phyloP scores from a whole-genome alignment of 1,140 invertebrate species.

The Dendrolimus kikuchii region DNA sequence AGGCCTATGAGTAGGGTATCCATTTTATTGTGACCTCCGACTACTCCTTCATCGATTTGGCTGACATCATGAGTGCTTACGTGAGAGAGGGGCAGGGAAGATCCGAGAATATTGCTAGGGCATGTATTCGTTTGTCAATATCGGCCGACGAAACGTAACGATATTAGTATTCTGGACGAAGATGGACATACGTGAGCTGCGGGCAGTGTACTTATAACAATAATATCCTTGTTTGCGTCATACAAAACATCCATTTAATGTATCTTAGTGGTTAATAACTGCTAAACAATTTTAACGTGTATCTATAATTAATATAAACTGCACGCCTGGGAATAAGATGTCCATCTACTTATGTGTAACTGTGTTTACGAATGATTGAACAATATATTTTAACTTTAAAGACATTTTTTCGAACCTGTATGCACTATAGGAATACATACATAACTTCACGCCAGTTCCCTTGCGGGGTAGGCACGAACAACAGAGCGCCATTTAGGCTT shows the following conservation, averaged over 20 bases:
- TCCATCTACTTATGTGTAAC: too few relatives aligned
- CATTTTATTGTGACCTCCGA: slow-evolving; percentile 23
- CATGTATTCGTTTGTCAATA: slow-evolving; percentile 40
- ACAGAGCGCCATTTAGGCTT: too few relatives aligned
- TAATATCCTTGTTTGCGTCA: slow-evolving; percentile 32
- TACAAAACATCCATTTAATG: slow-evolving; percentile 18
- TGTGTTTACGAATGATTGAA: too few relatives aligned
- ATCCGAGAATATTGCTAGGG: slow-evolving; percentile 29
- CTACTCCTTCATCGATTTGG: slow-evolving; percentile 15
- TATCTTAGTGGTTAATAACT: slow-evolving; percentile 10
- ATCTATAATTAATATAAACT: too few relatives aligned
- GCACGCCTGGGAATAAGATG: too few relatives aligned
- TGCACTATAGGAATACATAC: too few relatives aligned
- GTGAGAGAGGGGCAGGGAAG: slow-evolving; percentile 22
- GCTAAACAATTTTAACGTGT: not conserved
- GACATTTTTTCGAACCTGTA: too few relatives aligned
- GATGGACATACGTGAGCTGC: slow-evolving; percentile 57
- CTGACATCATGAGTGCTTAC: slow-evolving; percentile 15
- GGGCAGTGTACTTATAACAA: slow-evolving; percentile 32
- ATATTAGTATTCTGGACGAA: slow-evolving; percentile 64
- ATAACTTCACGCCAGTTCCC: too few relatives aligned
- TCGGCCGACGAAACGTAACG: slow-evolving; percentile 40
- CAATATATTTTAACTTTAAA: too few relatives aligned
- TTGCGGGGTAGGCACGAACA: too few relatives aligned
- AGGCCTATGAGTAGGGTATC: slow-evolving; percentile 25